These are phyloP conservation scores for Sitobion miscanthi DNA, from an alignment of 1,140 invertebrate species.

Conservation along the genomic window DNA sequence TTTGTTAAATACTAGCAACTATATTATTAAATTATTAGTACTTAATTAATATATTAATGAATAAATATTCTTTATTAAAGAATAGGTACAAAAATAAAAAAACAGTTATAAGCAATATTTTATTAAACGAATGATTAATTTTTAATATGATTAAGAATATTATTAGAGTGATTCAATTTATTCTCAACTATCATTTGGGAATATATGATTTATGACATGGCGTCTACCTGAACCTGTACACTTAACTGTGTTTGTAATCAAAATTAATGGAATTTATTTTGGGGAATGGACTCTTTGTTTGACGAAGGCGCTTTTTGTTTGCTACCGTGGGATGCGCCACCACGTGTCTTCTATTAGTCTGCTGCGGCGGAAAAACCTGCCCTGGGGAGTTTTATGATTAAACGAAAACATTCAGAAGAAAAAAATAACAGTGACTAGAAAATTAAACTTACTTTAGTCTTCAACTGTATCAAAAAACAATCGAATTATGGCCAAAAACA, in stretches of 20 bases:
- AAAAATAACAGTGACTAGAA: constrained; percentile 38
- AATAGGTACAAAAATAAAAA: neutral
- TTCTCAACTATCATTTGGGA: constrained; percentile 22
- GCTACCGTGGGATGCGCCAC: constrained; percentile 44
- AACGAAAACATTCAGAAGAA: constrained; percentile 46
- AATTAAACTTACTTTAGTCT: constrained; percentile 26
- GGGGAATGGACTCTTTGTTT: constrained; percentile 44
- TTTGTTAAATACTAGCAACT: neutral
- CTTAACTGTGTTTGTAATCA: constrained; percentile 44
- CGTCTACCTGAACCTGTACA: constrained; percentile 38
- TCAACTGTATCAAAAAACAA: constrained; percentile 21
- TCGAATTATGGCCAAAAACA: neutral
- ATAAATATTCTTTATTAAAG: neutral
- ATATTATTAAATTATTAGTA: neutral
- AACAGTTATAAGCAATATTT: neutral
- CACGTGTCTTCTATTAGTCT: constrained; percentile 51
- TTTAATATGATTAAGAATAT: constrained; percentile 33
- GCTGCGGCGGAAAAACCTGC: constrained; percentile 20
- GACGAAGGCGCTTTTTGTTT: constrained; percentile 41
- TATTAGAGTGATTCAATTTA: constrained; percentile 19
- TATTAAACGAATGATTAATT: neutral
- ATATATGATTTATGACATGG: constrained; percentile 43
- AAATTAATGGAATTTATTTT: constrained; percentile 57
- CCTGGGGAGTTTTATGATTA: constrained; percentile 55
- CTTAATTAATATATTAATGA: neutral